A percentile compares a stretch with the other conserved stretches of the same genome.
phyloP scores from a whole-genome alignment of 2,797 vertebrate species.

The Eleutherodactylus coqui region DNA sequence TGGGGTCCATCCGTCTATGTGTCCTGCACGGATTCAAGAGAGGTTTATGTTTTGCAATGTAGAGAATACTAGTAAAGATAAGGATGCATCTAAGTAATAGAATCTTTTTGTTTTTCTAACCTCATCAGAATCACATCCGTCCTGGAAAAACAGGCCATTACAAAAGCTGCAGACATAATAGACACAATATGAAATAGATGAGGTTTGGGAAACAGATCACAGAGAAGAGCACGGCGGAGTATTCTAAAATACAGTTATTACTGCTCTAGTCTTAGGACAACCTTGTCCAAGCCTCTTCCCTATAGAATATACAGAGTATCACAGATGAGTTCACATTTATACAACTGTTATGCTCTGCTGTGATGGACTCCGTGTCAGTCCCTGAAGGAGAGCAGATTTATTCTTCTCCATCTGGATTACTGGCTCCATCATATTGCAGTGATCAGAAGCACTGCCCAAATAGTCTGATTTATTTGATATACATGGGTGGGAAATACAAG shows the following conservation, averaged over 20 bases:
- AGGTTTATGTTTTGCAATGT: background rate
- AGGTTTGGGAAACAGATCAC: constrained; percentile 26
- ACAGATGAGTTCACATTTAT: constrained; percentile 42
- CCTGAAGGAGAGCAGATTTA: constrained; percentile 23
- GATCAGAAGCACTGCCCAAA: constrained; percentile 38
- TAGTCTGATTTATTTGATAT: constrained; percentile 53
- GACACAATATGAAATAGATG: constrained; percentile 20
- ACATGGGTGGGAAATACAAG: constrained; percentile 56
- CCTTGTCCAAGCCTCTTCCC: constrained; percentile 17
- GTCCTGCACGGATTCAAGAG: background rate
- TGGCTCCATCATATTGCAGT: constrained; percentile 20
- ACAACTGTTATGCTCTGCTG: constrained; percentile 21
- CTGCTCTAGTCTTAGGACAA: constrained; percentile 6
- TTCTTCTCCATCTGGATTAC: constrained; percentile 40
- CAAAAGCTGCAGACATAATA: constrained; percentile 17
- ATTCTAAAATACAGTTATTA: constrained; percentile 15
- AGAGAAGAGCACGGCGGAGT: background rate
- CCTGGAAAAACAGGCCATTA: background rate
- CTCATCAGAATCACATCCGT: background rate
- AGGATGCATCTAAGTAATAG: background rate
- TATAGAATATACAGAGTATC: constrained; percentile 21
- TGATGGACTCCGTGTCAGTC: constrained; percentile 18
- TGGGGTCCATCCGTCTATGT: no score
- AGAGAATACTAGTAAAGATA: constrained; percentile 5
- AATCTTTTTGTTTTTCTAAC: constrained; percentile 6